Base-by-base conservation (phyloP, 2,113 vertebrate species). In the Solenodon paradoxus region DNA sequence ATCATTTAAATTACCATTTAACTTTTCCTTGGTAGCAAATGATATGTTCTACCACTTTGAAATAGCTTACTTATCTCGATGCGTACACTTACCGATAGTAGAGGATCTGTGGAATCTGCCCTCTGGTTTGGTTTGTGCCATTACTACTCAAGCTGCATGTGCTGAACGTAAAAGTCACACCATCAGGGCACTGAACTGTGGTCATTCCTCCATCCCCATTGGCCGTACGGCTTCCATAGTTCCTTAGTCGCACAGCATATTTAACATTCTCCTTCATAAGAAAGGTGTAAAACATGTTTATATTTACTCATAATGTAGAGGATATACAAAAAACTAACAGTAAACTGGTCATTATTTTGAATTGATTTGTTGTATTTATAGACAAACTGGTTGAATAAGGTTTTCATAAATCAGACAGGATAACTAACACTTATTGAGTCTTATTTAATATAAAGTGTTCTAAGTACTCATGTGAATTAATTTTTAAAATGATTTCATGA, bases 141-240 rank as follows among this genome's bases (percentile, higher is more conserved):
- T 99, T 99, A 97, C 99, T 99, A 97, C 99, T 99, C 97, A 99
- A 97, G 97, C 99, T 99, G 88, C 99, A 99, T 0, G 99, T 99
- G 94, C 99, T 99, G 95, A 99, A 99, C 0, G 99, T 99, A 95
- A 99, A 99, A 0, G 99, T 98, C 22, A 99, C 99, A 3, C 99
- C 99, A 74, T 99, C 99, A 0, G 99, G 98, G 97, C 99, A 99
- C 97, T 99, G 99, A 61, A 99, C 99, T 7, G 99, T 99, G 78
- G 99, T 99, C 99, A 99, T 99, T 30, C 99, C 99, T 90, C 99
- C 99, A 53, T 99, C 99, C 13, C 99, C 99, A 75, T 99, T 99
- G 68, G 99, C 99, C n/a, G 99, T 99, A 19, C 99, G 99, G 96
- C 99, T 99, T 74, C 99, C 99, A 0, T 99, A 99, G 98, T 99